Evolutionary conservation across 2,797 vertebrate species (phyloP).

Genomic region (Enteromius treurensis): DNA sequence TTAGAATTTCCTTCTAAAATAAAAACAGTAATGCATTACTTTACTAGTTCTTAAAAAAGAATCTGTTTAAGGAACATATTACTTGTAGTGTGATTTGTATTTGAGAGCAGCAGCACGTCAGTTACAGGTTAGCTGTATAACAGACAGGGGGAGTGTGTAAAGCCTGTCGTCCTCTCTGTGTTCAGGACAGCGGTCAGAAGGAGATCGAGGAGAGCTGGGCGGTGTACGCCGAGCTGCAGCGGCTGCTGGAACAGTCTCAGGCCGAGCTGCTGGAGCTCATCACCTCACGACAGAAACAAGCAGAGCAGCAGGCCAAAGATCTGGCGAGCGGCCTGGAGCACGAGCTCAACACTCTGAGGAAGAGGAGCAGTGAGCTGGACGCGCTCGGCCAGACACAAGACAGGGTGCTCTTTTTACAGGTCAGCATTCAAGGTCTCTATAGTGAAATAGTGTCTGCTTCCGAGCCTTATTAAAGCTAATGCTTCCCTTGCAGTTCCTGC

Average conservation of each 20-base stretch:
- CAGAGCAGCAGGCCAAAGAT: conserved; percentile 76
- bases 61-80: too few relatives aligned
- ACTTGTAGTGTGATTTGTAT: too few relatives aligned
- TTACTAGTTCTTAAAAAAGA: too few relatives aligned
- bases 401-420: conserved; percentile 80
- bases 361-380: conserved; percentile 77
- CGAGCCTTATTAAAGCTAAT: not conserved
- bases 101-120: not conserved
- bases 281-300: conserved; percentile 70
- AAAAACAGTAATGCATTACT: too few relatives aligned
- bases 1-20: too few relatives aligned
- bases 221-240: conserved; percentile 80
- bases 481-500: conserved; percentile 62
- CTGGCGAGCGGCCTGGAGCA: conserved; percentile 75
- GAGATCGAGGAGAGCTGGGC: conserved; percentile 83
- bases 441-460: not conserved
- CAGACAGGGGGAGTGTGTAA: not conserved
- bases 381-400: conserved; percentile 69
- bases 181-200: conserved; percentile 72
- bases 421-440: conserved; percentile 39
- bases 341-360: conserved; percentile 76
- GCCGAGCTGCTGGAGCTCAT: conserved; percentile 80
- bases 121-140: not conserved
- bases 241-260: conserved; percentile 80
- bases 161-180: not conserved